phyloP scores from a whole-genome alignment of 2,797 vertebrate species.

The Gallinago nigripennis region DNA sequence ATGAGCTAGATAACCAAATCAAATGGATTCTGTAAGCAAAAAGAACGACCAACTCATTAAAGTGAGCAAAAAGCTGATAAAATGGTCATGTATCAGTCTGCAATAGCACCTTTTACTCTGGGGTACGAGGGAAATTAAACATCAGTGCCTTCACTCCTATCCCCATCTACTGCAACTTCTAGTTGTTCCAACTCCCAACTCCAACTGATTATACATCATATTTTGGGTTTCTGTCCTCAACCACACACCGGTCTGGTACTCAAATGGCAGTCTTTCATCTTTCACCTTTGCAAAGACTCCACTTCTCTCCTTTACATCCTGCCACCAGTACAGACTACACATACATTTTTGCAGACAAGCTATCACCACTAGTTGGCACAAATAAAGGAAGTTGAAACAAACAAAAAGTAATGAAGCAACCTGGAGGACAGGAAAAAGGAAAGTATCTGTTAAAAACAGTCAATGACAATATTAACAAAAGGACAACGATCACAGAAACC shows the following conservation, averaged over 20 bases:
- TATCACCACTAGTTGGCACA: background rate
- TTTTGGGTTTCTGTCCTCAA: background rate
- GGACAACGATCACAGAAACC: background rate
- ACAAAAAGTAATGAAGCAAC: background rate
- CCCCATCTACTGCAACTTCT: background rate
- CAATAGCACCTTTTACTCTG: background rate
- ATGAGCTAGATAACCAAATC: conserved; percentile 36
- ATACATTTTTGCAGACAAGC: background rate
- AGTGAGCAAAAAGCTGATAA: background rate
- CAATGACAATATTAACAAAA: background rate
- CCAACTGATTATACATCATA: background rate
- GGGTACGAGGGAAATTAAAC: background rate
- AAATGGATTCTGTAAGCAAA: conserved; percentile 11
- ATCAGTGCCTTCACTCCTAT: background rate
- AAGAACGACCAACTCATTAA: conserved; percentile 20
- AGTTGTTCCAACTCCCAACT: background rate
- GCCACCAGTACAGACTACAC: background rate
- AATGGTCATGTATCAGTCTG: background rate
- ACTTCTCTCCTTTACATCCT: background rate
- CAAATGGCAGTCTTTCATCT: background rate
- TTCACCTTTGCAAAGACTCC: background rate
- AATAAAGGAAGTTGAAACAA: background rate
- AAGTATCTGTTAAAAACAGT: background rate
- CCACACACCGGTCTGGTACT: background rate
- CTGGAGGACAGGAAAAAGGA: background rate